phyloP scores from a whole-genome alignment of 2,113 vertebrate genomes.

The Mastomys coucha region DNA sequence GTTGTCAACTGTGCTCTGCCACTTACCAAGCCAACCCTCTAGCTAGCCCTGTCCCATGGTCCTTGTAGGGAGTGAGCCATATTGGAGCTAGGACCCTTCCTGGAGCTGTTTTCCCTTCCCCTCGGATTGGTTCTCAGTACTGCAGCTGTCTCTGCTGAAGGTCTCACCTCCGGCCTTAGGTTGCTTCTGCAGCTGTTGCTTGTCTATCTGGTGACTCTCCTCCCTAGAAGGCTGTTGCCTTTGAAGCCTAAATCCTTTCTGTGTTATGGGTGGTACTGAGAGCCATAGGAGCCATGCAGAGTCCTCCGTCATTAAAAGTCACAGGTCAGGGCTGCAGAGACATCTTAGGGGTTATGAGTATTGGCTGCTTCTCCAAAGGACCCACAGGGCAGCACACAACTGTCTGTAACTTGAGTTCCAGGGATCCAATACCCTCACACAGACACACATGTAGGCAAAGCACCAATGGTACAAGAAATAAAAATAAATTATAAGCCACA shows the following conservation, averaged over 20 bases:
- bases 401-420: not conserved
- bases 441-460: not conserved
- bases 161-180: not conserved
- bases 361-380: not conserved
- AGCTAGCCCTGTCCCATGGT: not conserved
- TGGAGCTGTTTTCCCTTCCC: not conserved
- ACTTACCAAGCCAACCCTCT: not conserved
- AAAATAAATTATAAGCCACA: not conserved
- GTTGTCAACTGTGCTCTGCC: not conserved
- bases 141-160: not conserved
- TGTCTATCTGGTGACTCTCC: not conserved
- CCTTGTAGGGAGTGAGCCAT: not conserved
- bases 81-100: not conserved
- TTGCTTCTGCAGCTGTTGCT: not conserved
- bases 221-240: not conserved
- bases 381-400: not conserved
- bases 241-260: not conserved
- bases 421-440: not conserved
- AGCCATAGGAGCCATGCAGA: rapidly evolving
- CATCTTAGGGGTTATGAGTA: not conserved
- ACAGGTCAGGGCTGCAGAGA: not conserved
- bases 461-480: not conserved
- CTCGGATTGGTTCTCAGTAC: not conserved
- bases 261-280: not conserved
- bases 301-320: not conserved